Evolutionary conservation across 2,113 vertebrate genomes (phyloP).

Genomic region (Monopterus albus): DNA sequence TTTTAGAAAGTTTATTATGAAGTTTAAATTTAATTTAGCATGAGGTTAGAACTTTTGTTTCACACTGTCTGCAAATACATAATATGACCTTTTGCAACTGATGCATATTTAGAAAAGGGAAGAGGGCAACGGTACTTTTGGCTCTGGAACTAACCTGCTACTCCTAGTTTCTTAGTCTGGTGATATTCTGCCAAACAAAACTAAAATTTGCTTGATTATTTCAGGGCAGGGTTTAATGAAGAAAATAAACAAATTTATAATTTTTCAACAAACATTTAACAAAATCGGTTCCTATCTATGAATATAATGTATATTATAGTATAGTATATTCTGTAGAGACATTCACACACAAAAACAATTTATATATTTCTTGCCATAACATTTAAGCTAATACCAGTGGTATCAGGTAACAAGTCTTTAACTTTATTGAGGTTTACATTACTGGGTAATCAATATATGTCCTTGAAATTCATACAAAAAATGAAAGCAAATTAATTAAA

Average conservation of each 20-base stretch:
- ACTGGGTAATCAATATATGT: neutral
- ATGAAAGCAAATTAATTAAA: neutral
- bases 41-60: neutral
- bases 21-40: neutral
- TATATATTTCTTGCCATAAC: neutral
- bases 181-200: neutral
- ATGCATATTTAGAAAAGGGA: slow-evolving; percentile 70
- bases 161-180: neutral
- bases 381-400: neutral
- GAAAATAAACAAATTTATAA: neutral
- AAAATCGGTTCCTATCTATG: neutral
- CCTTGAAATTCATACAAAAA: neutral
- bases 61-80: neutral
- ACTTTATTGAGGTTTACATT: neutral
- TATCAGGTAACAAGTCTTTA: neutral
- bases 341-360: neutral
- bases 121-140: slow-evolving; percentile 30
- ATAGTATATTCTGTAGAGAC: neutral
- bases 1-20: neutral
- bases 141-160: neutral
- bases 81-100: slow-evolving; percentile 55
- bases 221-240: neutral
- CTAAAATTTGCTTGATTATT: neutral
- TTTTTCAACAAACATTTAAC: neutral
- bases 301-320: neutral